A percentile compares a stretch with the other conserved stretches of the same genome.
Evolutionary conservation across 1,140 invertebrate genomes (phyloP).

Genomic region (Plutomurus gul): DNA sequence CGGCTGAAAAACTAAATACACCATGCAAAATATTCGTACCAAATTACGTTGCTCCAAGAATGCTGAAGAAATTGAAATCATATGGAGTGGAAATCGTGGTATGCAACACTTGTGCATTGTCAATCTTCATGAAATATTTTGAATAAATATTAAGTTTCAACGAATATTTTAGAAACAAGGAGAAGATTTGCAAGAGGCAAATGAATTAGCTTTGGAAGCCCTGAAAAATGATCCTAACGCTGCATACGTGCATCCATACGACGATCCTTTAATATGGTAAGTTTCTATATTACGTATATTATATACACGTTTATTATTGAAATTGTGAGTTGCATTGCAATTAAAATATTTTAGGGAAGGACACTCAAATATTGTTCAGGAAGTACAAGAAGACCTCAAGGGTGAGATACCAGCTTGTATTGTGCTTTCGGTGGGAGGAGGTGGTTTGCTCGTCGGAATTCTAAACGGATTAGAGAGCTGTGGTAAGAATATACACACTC

Average conservation of each 20-base stretch:
- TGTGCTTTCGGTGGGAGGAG: constrained; percentile 62
- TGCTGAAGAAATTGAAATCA: constrained; percentile 58
- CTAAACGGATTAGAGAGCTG: constrained; percentile 55
- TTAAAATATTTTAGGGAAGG: constrained; percentile 60
- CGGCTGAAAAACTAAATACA: constrained; percentile 57
- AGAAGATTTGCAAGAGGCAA: constrained; percentile 60
- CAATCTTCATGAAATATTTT: background rate
- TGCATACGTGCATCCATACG: constrained; percentile 60
- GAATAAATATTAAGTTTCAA: background rate
- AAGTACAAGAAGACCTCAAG: constrained; percentile 57
- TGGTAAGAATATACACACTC: constrained; percentile 33
- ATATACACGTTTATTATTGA: too few species aligned
- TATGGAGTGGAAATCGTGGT: constrained; percentile 55
- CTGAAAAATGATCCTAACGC: constrained; percentile 51
- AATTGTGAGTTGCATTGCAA: too few species aligned
- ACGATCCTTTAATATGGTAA: constrained; percentile 61
- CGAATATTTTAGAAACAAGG: constrained; percentile 58
- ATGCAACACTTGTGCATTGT: background rate
- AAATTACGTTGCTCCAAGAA: constrained; percentile 57
- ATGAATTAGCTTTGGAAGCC: constrained; percentile 57
- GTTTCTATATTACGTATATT: too few species aligned
- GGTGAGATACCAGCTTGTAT: constrained; percentile 57
- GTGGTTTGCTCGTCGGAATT: constrained; percentile 60
- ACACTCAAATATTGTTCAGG: constrained; percentile 59
- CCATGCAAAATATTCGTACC: constrained; percentile 61